A percentile compares a stretch with the other conserved stretches of the same genome.
phyloP scores from a whole-genome alignment of 2,113 vertebrate genomes.

The Ia io region DNA sequence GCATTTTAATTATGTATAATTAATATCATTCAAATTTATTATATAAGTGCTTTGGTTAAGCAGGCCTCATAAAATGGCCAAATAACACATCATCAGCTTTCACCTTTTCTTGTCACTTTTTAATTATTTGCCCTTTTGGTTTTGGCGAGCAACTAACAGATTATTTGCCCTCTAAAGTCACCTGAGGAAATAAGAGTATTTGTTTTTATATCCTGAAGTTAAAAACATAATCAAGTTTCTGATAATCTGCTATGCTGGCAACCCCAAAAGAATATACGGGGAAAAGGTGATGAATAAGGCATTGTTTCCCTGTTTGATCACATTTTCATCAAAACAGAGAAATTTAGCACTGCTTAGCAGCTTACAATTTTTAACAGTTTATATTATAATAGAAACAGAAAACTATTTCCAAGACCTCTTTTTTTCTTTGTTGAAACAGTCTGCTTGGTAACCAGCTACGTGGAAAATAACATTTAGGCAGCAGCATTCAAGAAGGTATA shows the following conservation, averaged over 20 bases:
- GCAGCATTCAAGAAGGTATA: neutral
- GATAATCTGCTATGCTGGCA: constrained; percentile 34
- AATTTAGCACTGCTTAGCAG: constrained; percentile 13
- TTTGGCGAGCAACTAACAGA: neutral
- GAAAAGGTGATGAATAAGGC: constrained; percentile 29
- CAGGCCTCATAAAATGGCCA: neutral
- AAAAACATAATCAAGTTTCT: constrained; percentile 55
- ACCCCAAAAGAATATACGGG: neutral
- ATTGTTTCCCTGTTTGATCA: constrained; percentile 16
- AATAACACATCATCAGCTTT: constrained; percentile 1
- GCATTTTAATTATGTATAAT: neutral
- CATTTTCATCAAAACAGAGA: constrained; percentile 46
- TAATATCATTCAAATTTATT: neutral
- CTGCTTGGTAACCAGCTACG: constrained; percentile 16
- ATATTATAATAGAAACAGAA: constrained; percentile 28
- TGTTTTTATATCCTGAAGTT: neutral
- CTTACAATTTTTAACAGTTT: constrained; percentile 53
- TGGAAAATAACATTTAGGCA: constrained; percentile 29
- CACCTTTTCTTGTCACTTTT: constrained; percentile 26
- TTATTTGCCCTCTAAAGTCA: constrained; percentile 25
- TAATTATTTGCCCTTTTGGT: neutral
- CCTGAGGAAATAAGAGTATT: constrained; percentile 2
- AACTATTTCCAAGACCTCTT: constrained; percentile 46
- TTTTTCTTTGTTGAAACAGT: constrained; percentile 23
- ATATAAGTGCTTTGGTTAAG: neutral